Evolutionary conservation across 2,113 vertebrate species (phyloP).

Genomic region (Odocoileus hemionus): DNA sequence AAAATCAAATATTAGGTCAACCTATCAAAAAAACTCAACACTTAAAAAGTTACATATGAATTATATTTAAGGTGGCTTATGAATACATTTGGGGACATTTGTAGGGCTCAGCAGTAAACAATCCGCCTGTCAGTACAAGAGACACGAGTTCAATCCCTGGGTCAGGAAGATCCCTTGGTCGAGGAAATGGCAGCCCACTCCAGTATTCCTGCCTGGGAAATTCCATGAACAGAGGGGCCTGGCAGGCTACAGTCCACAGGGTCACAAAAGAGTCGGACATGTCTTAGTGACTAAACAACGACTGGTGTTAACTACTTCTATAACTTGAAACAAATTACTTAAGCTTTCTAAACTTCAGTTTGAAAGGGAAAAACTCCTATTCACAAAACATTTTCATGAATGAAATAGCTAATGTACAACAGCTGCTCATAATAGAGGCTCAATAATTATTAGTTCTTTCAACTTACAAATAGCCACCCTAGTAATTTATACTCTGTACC

Average conservation of each 20-base stretch:
- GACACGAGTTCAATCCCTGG: background rate
- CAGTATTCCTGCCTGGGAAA: background rate
- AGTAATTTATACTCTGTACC: background rate
- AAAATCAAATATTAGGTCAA: conserved; percentile 1
- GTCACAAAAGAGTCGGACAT: background rate
- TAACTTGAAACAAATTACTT: background rate
- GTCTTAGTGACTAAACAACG: background rate
- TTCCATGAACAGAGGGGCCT: background rate
- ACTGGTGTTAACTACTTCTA: background rate
- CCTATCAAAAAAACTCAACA: background rate
- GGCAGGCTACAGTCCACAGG: background rate
- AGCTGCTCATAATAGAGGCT: background rate
- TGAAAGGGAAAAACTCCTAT: background rate
- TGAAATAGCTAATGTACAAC: background rate
- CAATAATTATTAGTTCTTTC: background rate
- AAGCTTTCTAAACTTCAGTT: background rate
- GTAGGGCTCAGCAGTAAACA: background rate
- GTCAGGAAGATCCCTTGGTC: background rate
- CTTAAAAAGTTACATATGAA: background rate
- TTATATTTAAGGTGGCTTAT: background rate
- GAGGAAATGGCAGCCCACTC: background rate
- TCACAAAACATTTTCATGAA: background rate
- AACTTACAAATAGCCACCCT: background rate
- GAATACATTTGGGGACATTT: background rate
- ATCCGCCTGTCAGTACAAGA: background rate